Evolutionary conservation across 37 sponge, comb jelly and placozoan genomes (phyloP).

Genomic region (Eunapius fragilis): DNA sequence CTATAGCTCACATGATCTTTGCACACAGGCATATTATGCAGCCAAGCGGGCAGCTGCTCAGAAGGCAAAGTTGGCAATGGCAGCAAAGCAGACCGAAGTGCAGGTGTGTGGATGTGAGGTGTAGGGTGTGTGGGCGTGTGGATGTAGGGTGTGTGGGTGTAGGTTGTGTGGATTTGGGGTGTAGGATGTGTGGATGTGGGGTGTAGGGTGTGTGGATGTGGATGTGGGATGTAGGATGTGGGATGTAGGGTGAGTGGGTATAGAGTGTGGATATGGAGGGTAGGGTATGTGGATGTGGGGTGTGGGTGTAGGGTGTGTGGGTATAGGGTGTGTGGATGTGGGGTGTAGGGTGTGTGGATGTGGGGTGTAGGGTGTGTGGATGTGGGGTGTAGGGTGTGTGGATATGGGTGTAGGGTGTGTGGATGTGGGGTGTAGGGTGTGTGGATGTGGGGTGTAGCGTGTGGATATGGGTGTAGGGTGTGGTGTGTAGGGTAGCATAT

Average conservation of each 20-base stretch:
- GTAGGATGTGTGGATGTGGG: neutral
- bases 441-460: neutral
- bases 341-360: constrained; percentile 5
- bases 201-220: neutral
- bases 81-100: neutral
- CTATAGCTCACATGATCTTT: neutral
- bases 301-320: neutral
- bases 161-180: constrained; percentile 12
- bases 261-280: constrained; percentile 1
- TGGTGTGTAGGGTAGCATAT: no score
- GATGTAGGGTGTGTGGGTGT: neutral
- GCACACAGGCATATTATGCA: neutral
- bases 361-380: neutral
- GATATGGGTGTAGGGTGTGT: constrained; percentile 11
- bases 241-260: neutral
- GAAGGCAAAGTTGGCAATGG: neutral
- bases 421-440: constrained; percentile 1
- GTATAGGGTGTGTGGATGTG: constrained; percentile 16
- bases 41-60: neutral
- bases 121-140: constrained; percentile 12
- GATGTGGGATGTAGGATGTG: neutral
- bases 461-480: neutral
- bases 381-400: constrained; percentile 1
- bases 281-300: neutral
- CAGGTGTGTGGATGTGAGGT: constrained; percentile 14